Conservation (phyloP, 1,140 invertebrate genomes). For the Hypsibius dujardini region DNA sequence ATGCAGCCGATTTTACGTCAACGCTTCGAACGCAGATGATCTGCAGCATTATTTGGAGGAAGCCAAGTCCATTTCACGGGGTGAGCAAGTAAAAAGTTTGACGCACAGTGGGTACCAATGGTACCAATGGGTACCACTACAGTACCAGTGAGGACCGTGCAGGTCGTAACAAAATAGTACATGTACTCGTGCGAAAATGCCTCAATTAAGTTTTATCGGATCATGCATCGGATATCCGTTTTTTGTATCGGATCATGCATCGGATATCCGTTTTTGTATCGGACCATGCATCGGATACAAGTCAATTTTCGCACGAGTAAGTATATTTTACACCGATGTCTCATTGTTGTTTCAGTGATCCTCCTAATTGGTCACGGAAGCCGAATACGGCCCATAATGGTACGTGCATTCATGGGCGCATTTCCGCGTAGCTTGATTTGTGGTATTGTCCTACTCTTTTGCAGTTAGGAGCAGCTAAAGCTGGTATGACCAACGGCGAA, state of each 20-base stretch:
- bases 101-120: not conserved
- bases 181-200: too few species aligned
- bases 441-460: not conserved
- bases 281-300: not conserved
- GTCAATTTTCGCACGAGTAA: not conserved
- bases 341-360: not conserved
- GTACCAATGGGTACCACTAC: not conserved
- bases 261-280: not conserved
- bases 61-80: not conserved
- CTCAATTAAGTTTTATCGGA: too few species aligned
- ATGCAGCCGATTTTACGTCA: not conserved
- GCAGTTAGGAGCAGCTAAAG: not conserved
- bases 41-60: conserved; percentile 1
- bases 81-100: not conserved
- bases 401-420: not conserved
- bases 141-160: too few species aligned
- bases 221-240: not conserved
- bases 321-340: not conserved
- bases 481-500: not conserved
- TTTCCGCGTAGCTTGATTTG: not conserved
- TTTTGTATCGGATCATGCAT: not conserved
- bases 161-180: too few species aligned
- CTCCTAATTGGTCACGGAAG: not conserved
- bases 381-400: not conserved
- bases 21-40: not conserved